Conservation (phyloP, 2,113 vertebrate genomes). For the Catharus bicknelli region DNA sequence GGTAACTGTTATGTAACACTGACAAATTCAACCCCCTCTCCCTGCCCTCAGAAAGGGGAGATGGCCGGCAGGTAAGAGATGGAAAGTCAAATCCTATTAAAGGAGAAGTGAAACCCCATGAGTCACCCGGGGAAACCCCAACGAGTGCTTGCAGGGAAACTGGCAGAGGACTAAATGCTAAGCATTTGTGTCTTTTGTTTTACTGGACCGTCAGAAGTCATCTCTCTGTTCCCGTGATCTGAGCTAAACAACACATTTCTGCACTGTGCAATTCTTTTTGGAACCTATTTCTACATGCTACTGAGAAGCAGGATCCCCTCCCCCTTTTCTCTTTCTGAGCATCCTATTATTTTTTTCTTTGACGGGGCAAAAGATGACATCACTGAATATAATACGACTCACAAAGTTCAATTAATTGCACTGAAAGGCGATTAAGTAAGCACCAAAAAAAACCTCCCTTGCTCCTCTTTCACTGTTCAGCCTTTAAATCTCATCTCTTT, state of each 20-base stretch:
- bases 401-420: slow-evolving; percentile 53
- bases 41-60: slow-evolving; percentile 1
- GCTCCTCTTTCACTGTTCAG: neutral
- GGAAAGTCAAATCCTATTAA: slow-evolving; percentile 16
- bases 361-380: neutral
- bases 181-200: slow-evolving; percentile 38
- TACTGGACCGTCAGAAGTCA: neutral
- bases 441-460: neutral
- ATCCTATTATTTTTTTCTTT: neutral
- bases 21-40: neutral
- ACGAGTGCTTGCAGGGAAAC: neutral
- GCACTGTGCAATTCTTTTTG: neutral
- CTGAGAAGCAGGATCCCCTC: neutral
- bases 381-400: neutral
- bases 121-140: slow-evolving; percentile 10
- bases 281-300: neutral
- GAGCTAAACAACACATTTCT: neutral
- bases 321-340: neutral
- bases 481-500: neutral
- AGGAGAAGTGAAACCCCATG: neutral
- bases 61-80: slow-evolving; percentile 48
- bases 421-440: slow-evolving; percentile 13
- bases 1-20: slow-evolving; percentile 73
- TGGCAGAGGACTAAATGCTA: neutral
- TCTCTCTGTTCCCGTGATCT: slow-evolving; percentile 1